Base-by-base conservation (phyloP, 2,113 vertebrate species). In the Symphodus melops region DNA sequence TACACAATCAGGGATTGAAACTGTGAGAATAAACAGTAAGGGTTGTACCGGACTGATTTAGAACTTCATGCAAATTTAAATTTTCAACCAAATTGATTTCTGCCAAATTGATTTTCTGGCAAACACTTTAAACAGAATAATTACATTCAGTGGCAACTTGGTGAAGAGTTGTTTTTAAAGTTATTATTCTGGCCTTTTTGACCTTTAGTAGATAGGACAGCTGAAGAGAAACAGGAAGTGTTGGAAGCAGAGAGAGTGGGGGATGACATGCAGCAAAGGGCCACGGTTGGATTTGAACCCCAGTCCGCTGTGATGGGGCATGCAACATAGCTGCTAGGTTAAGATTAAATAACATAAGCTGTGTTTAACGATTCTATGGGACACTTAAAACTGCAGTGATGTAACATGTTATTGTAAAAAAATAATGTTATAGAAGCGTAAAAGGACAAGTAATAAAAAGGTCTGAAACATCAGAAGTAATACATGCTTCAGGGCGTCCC, bases 401-500 rank as follows among this genome's bases (percentile, higher is more conserved):
- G 74, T 66, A 79, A 82, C 37, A 39, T 42, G 23, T 14, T 63
- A 46, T 39, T 73, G 28, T 69, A 6, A 21, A 55, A 55, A 72
- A 17, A 21, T 12, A 44, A 49, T 48, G 28, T 21, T 72, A 10
- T 52, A 1, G 49, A 75, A 76, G 41, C 75, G 52, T 4, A 56
- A 25, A 63, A 69, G 16, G 54, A 48, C 0, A 64, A 5, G 48
- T 21, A 60, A 33, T 5, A 19, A 69, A 83, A 76, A 41, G 39
- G 39, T 56, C 48, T 68, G 5, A 64, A n/a, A 58, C 4, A 23
- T 39, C 52, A n/a, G 60, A 5, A 52, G 23, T 63, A 67, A 70
- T 79, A 74, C 16, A 80, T 58, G 75, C 80, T 80, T 84, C 16
- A 75, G 73, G 77, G 77, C 56, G 19, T 67, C 16, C 14, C 14